Evolutionary conservation across 2,113 vertebrate species (phyloP).

Genomic region (Sander lucioperca): DNA sequence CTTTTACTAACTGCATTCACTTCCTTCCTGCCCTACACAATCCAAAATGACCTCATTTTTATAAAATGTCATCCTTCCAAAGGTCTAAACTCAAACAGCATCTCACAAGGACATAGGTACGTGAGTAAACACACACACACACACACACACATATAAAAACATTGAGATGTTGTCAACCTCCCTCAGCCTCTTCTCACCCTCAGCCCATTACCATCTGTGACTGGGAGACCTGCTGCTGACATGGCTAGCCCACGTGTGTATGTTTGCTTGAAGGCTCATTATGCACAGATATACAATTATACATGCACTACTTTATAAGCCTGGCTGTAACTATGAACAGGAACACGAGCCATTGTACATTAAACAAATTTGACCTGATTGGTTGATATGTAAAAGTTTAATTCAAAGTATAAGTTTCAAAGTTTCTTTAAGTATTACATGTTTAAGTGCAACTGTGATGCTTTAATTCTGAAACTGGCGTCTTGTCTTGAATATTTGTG

Average conservation of each 20-base stretch:
- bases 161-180: constrained; percentile 41
- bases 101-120: constrained; percentile 47
- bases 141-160: constrained; percentile 42
- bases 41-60: constrained; percentile 29
- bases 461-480: neutral
- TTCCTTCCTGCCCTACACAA: constrained; percentile 11
- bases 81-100: constrained; percentile 20
- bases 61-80: constrained; percentile 22
- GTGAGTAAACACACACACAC: constrained; percentile 24
- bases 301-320: constrained; percentile 28
- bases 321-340: constrained; percentile 36
- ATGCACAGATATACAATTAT: constrained; percentile 56
- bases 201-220: constrained; percentile 80
- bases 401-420: constrained; percentile 29
- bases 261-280: constrained; percentile 56
- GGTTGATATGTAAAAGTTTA: constrained; percentile 25
- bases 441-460: neutral
- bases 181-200: constrained; percentile 66
- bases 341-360: constrained; percentile 8
- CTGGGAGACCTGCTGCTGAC: constrained; percentile 65
- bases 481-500: neutral
- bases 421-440: neutral
- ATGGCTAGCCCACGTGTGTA: constrained; percentile 39
- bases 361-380: constrained; percentile 34
- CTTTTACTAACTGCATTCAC: neutral